These are phyloP conservation scores for Orthonychiurus folsomi DNA, from an alignment of 2,888 invertebrate genomes.

Conservation along the genomic window DNA sequence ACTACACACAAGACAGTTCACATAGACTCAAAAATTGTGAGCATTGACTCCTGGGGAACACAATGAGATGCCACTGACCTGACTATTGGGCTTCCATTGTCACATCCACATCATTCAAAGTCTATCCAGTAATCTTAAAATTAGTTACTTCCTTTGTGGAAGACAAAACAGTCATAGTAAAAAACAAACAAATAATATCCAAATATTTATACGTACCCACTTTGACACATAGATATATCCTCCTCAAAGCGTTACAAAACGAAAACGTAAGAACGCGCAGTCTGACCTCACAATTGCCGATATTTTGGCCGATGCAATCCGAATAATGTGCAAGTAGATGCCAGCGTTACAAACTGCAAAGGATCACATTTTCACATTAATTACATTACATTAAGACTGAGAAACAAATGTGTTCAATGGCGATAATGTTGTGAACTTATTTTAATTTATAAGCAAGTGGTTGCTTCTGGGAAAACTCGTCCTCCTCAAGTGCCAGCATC, in stretches of 20 bases:
- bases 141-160: not conserved
- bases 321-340: not conserved
- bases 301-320: not conserved
- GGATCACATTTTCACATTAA: not conserved
- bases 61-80: too few relatives aligned
- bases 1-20: too few relatives aligned
- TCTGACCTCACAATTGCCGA: not conserved
- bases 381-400: not conserved
- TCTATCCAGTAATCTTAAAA: not conserved
- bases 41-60: too few relatives aligned
- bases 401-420: conserved; percentile 51
- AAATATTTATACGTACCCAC: too few relatives aligned
- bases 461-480: conserved; percentile 96
- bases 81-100: not conserved
- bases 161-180: not conserved
- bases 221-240: too few relatives aligned
- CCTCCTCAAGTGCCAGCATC: conserved; percentile 89
- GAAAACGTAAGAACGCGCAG: not conserved
- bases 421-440: conserved; percentile 92
- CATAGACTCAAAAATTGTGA: too few relatives aligned
- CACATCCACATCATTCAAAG: too few relatives aligned
- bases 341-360: not conserved
- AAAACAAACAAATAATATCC: too few relatives aligned
- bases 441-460: conserved; percentile 91
- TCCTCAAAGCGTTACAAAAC: not conserved